Evolutionary conservation across 2,888 invertebrate species (phyloP).

Genomic region (Adelphocoris suturalis): DNA sequence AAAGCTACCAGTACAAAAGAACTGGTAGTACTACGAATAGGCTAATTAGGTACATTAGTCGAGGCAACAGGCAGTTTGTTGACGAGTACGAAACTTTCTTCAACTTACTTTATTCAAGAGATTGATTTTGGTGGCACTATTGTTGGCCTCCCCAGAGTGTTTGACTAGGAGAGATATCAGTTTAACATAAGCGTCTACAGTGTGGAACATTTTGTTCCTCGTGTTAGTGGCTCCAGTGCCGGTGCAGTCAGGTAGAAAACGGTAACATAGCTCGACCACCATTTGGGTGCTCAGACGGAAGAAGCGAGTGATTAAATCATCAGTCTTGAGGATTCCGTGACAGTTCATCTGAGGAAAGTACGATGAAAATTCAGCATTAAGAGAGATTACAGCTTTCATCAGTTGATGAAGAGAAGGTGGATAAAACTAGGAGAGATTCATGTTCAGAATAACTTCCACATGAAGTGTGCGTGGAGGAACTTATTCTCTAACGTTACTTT

Average conservation of each 20-base stretch:
- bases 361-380: too few relatives aligned
- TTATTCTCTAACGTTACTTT: too few relatives aligned
- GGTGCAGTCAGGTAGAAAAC: slow-evolving; percentile 87
- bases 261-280: slow-evolving; percentile 96
- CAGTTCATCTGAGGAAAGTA: slow-evolving; percentile 88
- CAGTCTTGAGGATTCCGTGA: slow-evolving; percentile 96
- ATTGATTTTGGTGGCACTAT: slow-evolving; percentile 97
- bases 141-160: slow-evolving; percentile 92
- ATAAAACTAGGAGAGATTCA: too few relatives aligned
- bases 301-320: slow-evolving; percentile 97
- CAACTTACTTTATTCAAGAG: slow-evolving; percentile 96
- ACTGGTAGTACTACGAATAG: too few relatives aligned
- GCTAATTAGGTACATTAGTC: too few relatives aligned
- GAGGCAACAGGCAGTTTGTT: too few relatives aligned
- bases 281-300: slow-evolving; percentile 97
- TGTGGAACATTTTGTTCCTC: slow-evolving; percentile 95
- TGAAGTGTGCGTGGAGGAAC: too few relatives aligned
- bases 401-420: too few relatives aligned
- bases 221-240: slow-evolving; percentile 81
- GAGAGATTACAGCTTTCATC: too few relatives aligned
- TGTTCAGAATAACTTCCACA: too few relatives aligned
- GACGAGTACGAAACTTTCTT: too few relatives aligned
- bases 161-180: slow-evolving; percentile 96
- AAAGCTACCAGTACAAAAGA: too few relatives aligned
- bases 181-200: slow-evolving; percentile 96